Evolutionary conservation across 2,797 vertebrate species (phyloP), one percentile per base, ranked within the genome.

Genomic region (Anomalospiza imberbis): DNA sequence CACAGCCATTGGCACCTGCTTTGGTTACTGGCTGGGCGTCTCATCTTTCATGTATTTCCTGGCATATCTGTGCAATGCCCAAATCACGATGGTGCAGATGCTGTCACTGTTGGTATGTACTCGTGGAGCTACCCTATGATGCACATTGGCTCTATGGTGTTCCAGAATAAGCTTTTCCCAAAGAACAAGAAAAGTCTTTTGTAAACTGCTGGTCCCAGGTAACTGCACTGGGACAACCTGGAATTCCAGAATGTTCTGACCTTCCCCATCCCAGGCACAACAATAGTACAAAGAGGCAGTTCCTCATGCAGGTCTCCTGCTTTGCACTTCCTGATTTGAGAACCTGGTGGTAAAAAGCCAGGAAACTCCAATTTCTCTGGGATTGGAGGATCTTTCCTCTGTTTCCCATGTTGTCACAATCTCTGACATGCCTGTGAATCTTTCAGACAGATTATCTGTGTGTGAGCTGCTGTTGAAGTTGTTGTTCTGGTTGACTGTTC

Each of bases 41-140:
- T 99, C 99, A 1, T 99, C 99, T 48, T 99, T 99, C 95, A 98
- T 99, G 96, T 99, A 99, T 95, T 99, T 99, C 97, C 97, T 99
- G 94, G 98, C 99, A 5, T 99, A 99, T 94, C 97, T 99, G 94
- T 99, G 99, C 95, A 99, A 99, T 9, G 98, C 99, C 89, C 99
- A 99, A 95, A 99, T 99, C 97, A 99, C 99, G 8, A 99, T 99
- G 99, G 98, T 99, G 63, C 99, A 99, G 98, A 99, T 98, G 98
- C 96, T 99, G 68, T 99, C 99, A 17, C 97, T 99, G 85, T 97
- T 99, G 98, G 99, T 99, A 95, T 76, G 99, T 98, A 93, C 10
- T n/a, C n/a, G 25, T 51, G n/a, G 61, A 84, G 47, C 32, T 63
- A 38, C n/a, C n/a, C 36, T 55, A 1, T 24, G 17, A 13, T 67